Evolutionary conservation across 2,113 vertebrate species (phyloP).

Genomic region (Narcine bancroftii): DNA sequence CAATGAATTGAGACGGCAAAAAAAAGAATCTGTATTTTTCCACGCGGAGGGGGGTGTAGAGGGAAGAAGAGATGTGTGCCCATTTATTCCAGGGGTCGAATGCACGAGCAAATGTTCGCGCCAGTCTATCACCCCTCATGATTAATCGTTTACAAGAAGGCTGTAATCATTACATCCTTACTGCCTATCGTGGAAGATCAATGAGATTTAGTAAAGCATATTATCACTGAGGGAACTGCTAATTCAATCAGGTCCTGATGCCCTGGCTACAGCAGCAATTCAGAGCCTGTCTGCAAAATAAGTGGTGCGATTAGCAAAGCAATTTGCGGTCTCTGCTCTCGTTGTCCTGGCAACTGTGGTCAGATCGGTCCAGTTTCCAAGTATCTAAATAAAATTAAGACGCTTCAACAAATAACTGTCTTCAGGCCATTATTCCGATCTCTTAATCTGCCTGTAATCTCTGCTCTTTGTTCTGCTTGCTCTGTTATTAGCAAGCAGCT

Average conservation of each 20-base stretch:
- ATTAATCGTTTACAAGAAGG: constrained; percentile 36
- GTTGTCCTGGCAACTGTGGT: constrained; percentile 1
- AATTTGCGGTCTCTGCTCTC: constrained; percentile 30
- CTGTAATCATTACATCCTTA: constrained; percentile 36
- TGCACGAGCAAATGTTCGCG: background rate
- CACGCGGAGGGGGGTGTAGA: background rate
- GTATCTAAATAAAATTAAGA: constrained; percentile 37
- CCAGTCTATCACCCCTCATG: constrained; percentile 19
- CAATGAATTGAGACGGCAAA: background rate
- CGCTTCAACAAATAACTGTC: constrained; percentile 37
- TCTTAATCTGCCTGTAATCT: constrained; percentile 37
- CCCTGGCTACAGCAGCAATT: background rate
- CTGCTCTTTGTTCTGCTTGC: constrained; percentile 32
- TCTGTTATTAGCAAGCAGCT: constrained; percentile 17
- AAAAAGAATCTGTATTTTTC: background rate
- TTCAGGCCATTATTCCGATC: constrained; percentile 36
- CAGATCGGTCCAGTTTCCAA: constrained; percentile 32
- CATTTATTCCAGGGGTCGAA: background rate
- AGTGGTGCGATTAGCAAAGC: constrained; percentile 38
- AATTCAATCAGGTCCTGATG: constrained; percentile 37
- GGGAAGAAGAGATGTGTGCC: background rate
- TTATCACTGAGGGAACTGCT: constrained; percentile 36
- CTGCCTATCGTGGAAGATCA: constrained; percentile 32
- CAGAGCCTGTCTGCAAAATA: constrained; percentile 35
- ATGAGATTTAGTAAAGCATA: constrained; percentile 33